These are phyloP conservation scores for Parambassis ranga DNA, from an alignment of 2,797 vertebrate genomes.

Conservation along the genomic window DNA sequence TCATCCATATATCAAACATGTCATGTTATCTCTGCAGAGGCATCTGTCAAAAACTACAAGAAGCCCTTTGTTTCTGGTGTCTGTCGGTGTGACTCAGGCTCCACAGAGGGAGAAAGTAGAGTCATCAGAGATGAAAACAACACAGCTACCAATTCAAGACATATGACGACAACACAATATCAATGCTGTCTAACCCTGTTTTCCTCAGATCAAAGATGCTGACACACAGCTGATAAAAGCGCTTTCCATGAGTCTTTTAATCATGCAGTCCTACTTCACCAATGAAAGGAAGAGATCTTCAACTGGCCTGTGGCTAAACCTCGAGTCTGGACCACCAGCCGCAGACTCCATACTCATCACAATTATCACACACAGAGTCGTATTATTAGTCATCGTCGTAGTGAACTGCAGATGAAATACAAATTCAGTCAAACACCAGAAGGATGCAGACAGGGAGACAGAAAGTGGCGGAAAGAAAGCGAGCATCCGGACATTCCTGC, in stretches of 20 bases:
- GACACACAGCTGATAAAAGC: neutral
- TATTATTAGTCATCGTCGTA: constrained; percentile 37
- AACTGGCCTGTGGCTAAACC: constrained; percentile 46
- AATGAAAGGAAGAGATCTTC: constrained; percentile 39
- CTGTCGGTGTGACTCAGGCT: constrained; percentile 41
- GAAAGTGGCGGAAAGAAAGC: neutral
- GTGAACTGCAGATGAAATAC: constrained; percentile 12
- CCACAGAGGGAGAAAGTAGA: constrained; percentile 21
- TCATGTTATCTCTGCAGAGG: constrained; percentile 1
- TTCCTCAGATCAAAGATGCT: constrained; percentile 9
- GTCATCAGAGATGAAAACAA: constrained; percentile 24
- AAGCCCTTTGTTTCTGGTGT: constrained; percentile 35
- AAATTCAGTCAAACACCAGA: neutral
- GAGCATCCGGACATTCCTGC: neutral
- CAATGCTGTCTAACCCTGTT: constrained; percentile 1
- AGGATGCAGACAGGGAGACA: neutral
- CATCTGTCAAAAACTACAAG: constrained; percentile 32
- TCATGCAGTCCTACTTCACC: neutral
- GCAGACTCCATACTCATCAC: constrained; percentile 47
- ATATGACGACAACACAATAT: constrained; percentile 6
- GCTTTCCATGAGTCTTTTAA: constrained; percentile 8
- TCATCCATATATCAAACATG: constrained; percentile 19
- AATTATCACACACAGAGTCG: constrained; percentile 21
- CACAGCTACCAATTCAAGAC: constrained; percentile 8
- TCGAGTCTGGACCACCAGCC: constrained; percentile 55